Conservation (phyloP, 2,888 invertebrate genomes). For the Xylocampa areola region DNA sequence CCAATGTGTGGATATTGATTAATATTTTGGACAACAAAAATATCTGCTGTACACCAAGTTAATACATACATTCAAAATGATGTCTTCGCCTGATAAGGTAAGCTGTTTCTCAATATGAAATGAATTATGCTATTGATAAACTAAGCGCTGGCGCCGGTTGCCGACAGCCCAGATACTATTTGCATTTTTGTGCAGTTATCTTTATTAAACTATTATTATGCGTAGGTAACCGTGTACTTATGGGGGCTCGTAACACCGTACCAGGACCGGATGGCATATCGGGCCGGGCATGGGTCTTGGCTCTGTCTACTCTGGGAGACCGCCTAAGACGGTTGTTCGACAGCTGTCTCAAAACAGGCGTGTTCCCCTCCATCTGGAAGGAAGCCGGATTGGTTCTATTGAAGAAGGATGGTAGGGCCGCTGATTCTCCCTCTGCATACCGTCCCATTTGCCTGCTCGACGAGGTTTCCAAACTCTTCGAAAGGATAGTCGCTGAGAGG, state of each 20-base stretch:
- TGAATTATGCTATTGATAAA: constrained; percentile 13
- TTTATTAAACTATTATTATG: not conserved
- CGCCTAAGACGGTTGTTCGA: too few relatives aligned
- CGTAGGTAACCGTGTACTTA: not conserved
- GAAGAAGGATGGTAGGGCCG: too few relatives aligned
- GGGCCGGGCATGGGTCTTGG: too few relatives aligned
- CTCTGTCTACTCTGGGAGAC: too few relatives aligned
- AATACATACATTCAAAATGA: constrained; percentile 6
- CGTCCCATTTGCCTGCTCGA: too few relatives aligned
- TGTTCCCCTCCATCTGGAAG: too few relatives aligned
- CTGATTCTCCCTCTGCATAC: too few relatives aligned
- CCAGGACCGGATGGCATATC: too few relatives aligned
- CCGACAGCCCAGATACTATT: not conserved
- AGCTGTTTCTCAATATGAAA: constrained; percentile 1
- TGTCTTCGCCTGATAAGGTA: constrained; percentile 11
- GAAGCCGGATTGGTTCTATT: too few relatives aligned
- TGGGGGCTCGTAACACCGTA: not conserved
- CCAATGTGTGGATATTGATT: not conserved
- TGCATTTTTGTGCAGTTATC: not conserved
- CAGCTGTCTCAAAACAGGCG: too few relatives aligned
- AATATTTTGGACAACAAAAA: constrained; percentile 1
- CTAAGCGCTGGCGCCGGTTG: constrained; percentile 7
- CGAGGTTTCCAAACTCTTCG: too few relatives aligned
- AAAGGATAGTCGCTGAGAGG: too few relatives aligned
- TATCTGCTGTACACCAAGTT: constrained; percentile 13